Evolutionary conservation across 1,140 invertebrate species (phyloP), one percentile per base, ranked within the genome.

Genomic region (Anoplophora glabripennis): DNA sequence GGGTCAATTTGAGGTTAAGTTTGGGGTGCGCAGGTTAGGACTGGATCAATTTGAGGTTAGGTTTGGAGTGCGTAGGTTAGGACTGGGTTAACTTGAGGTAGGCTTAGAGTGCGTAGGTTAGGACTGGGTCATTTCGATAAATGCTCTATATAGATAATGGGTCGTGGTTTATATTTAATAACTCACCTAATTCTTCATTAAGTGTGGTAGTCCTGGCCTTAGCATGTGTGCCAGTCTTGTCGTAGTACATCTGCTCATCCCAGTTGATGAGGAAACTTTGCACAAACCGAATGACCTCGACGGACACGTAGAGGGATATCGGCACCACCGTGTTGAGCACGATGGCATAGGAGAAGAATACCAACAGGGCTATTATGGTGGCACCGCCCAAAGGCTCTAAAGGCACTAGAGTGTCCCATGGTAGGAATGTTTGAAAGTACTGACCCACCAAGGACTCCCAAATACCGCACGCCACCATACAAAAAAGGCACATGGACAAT

Each of bases 301-400:
- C 88, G 71, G 87, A 89, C 68, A 99, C 97, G 81, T 99, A 99
- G 38, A 99, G 84, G 60, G 96, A 99, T 76, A 99, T 99, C 79
- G 97, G 98, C 81, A 99, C 97, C 61, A 99, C 95, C 65, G 97
- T 99, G 81, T 99, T 99, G 69, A 99, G 85, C 61, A 99, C 93
- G 75, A 99, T 99, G 66, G 96, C 93, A 79, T 99, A 99, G 1
- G 97, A 99, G 80, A 99, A 98, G 83, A 99, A 99, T 34, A 98
- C 92, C 34, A 99, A 85, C 53, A 98, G 81, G 53, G 96, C 91
- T 68, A 98, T 99, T 49, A 97, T 89, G 48, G 94, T 89, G 38
- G 94, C 89, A 63, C 94, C 95, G 38, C 84, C 83, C 11, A 88
- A 77, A 18, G 87, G 84, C 72, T 91, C 84, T 59, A 82, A 85